These are phyloP conservation scores for Epinephelus malabaricus DNA, from an alignment of 2,797 vertebrate species.

Conservation along the genomic window DNA sequence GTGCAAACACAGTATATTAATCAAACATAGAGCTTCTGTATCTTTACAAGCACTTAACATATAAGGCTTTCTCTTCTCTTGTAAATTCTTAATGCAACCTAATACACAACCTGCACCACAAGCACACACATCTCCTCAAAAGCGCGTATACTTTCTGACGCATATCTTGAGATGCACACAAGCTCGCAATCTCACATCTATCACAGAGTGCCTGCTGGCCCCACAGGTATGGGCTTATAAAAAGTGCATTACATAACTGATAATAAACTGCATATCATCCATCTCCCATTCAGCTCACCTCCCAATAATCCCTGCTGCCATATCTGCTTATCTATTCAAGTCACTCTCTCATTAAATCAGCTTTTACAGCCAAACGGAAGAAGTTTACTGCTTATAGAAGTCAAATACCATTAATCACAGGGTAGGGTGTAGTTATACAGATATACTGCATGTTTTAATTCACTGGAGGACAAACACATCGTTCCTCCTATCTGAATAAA, in stretches of 20 bases:
- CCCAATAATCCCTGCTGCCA: slow-evolving; percentile 57
- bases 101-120: slow-evolving; percentile 6
- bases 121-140: slow-evolving; percentile 26
- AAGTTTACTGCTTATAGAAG: slow-evolving; percentile 75
- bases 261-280: slow-evolving; percentile 68
- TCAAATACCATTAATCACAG: slow-evolving; percentile 71
- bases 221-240: slow-evolving; percentile 59
- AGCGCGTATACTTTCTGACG: slow-evolving; percentile 40
- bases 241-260: slow-evolving; percentile 70
- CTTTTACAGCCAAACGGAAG: slow-evolving; percentile 66
- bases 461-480: slow-evolving; percentile 72
- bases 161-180: slow-evolving; percentile 28
- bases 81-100: slow-evolving; percentile 41
- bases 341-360: slow-evolving; percentile 72
- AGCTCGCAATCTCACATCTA: slow-evolving; percentile 32
- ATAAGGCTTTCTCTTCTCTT: neutral
- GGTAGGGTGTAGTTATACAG: slow-evolving; percentile 60
- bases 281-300: slow-evolving; percentile 66
- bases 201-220: slow-evolving; percentile 36
- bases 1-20: slow-evolving; percentile 10
- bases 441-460: slow-evolving; percentile 76
- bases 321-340: slow-evolving; percentile 76
- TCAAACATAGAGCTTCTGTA: neutral
- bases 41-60: slow-evolving; percentile 24
- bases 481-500: slow-evolving; percentile 70